Evolutionary conservation across 2,113 vertebrate species (phyloP), one percentile per base, ranked within the genome.

Genomic region (Columba janthina): DNA sequence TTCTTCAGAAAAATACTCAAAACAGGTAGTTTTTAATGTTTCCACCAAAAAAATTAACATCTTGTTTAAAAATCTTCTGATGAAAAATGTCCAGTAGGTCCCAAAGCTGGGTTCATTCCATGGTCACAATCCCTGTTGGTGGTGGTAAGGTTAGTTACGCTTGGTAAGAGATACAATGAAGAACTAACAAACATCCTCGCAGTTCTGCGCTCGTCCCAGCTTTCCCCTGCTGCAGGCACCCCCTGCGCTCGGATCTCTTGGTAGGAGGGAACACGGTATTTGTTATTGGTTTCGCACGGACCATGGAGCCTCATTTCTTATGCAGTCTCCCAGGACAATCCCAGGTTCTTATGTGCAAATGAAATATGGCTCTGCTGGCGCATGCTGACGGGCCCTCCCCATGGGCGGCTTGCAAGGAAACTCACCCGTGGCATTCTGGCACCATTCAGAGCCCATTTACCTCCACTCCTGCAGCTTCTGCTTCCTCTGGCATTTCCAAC

Each of bases 401-500:
- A n/a, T 14, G 81, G 78, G 74, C 85, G 95, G 74, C 78, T 83
- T 77, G 42, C 67, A 74, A 86, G 67, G 85, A 96, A 88, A 67
- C 36, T 88, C 85, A 73, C 58, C 88, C 28, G 4, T 90, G 94
- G 88, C 58, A 89, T 85, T 96, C 81, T 91, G 91, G 85, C 91
- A 90, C 88, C 96, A 74, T 64, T 86, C 64, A 62, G 89, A 93
- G 91, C 54, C 89, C 88, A 56, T 85, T 46, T 85, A 93, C 67
- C 74, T 91, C 82, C 66, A 40, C 70, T 82, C 91, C 96, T 11
- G 57, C 95, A 94, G 96, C 81, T 93, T 69, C 89, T 89, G 93
- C 94, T 94, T 88, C 89, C 88, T 85, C 93, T 74, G 75, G 60
- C 12, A 3, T 89, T 91, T 90, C 31, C 74, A 58, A 3, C 5